Conservation (phyloP, 2,113 vertebrate species). For the Alligator mississippiensis region DNA sequence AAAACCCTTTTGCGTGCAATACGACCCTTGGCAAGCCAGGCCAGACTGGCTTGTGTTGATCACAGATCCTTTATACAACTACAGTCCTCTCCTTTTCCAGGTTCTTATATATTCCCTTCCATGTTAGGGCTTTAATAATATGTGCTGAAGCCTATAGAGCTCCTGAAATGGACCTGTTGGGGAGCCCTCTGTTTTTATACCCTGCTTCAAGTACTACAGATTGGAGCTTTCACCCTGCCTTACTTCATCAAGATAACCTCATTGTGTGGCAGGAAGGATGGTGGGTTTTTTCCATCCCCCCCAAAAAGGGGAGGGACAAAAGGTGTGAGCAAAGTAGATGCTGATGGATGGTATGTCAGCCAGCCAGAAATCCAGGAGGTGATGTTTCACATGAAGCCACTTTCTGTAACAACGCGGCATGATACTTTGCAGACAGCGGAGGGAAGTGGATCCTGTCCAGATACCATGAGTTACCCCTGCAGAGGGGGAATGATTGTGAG, state of each 20-base stretch:
- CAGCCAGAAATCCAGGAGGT: neutral
- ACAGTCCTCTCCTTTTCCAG: neutral
- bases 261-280: neutral
- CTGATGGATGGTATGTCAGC: neutral
- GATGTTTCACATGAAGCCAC: neutral
- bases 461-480: neutral
- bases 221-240: neutral
- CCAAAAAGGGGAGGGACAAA: neutral
- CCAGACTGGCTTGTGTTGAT: neutral
- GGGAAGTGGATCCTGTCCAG: neutral
- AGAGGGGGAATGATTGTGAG: neutral
- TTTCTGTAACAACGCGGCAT: rapidly evolving
- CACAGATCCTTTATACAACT: neutral
- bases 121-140: neutral
- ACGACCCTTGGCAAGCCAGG: neutral
- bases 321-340: neutral
- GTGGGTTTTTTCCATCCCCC: too few relatives aligned
- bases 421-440: neutral
- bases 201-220: neutral
- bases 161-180: neutral
- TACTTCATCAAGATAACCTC: rapidly evolving
- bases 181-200: neutral
- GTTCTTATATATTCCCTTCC: neutral
- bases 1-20: neutral
- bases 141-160: rapidly evolving